Evolutionary conservation across 2,888 invertebrate species (phyloP).

Genomic region (Lasioglossum villosulum): DNA sequence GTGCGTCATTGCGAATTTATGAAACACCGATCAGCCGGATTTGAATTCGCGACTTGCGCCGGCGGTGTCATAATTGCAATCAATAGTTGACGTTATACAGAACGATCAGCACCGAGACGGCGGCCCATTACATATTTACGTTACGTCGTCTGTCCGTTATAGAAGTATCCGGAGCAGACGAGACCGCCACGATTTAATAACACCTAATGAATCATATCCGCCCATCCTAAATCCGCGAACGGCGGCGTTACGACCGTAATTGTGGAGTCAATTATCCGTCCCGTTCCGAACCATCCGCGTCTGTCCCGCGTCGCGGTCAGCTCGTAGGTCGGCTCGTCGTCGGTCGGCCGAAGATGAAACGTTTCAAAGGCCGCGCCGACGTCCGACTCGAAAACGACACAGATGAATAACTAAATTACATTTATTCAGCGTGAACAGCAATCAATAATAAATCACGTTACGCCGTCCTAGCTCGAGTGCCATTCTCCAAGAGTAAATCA

Average conservation of each 20-base stretch:
- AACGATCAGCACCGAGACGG: conserved; percentile 69
- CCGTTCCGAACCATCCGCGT: neutral
- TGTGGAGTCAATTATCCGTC: neutral
- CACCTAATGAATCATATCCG: neutral
- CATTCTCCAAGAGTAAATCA: conserved; percentile 70
- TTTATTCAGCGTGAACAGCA: conserved; percentile 55
- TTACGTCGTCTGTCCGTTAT: conserved; percentile 40
- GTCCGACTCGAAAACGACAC: neutral
- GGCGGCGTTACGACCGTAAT: neutral
- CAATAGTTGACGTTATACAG: conserved; percentile 62
- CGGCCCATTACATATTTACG: conserved; percentile 64
- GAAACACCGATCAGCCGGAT: conserved; percentile 70
- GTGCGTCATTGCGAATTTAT: conserved; percentile 72
- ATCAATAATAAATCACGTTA: conserved; percentile 69
- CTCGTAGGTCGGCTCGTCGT: neutral
- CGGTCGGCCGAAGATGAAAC: neutral
- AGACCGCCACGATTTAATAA: neutral
- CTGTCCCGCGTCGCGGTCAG: neutral
- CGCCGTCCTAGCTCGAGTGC: conserved; percentile 61
- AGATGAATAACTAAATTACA: conserved; percentile 40
- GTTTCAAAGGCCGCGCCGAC: neutral
- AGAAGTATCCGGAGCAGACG: conserved; percentile 16
- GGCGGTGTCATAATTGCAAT: conserved; percentile 64
- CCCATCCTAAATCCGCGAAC: neutral
- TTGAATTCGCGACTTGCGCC: conserved; percentile 58